Evolutionary conservation across 2,797 vertebrate species (phyloP), one percentile per base, ranked within the genome.

Genomic region (Argyrosomus regius): DNA sequence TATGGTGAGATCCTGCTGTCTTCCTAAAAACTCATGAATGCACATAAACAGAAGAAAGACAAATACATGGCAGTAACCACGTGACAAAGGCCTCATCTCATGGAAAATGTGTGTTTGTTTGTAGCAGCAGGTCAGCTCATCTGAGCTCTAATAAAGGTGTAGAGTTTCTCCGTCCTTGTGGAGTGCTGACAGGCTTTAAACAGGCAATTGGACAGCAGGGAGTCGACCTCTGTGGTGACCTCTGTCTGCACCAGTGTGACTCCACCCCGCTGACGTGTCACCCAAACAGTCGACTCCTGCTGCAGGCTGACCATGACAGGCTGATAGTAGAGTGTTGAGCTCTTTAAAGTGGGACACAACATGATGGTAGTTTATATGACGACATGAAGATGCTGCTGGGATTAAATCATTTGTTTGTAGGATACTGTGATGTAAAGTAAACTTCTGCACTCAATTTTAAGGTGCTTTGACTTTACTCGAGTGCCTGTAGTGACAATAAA

Each of bases 171-270:
- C 24, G 26, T 80, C 72, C 58, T 48, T 5, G 4, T 13, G 41
- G 39, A 63, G 78, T 6, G 41, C 79, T 61, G 64, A 85, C 72
- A 31, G 75, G 13, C 66, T 79, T 64, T 70, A 66, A 86, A 70
- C 39, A 58, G 46, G 16, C 26, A 0, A 66, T 17, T 6, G 26
- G 68, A 58, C 1, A 0, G 63, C 57, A n/a, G 81, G 62, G 64
- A 63, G 39, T 26, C 77, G 85, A 89, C 85, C 81, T 67, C 53
- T 71, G 53, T 1, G 17, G 24, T 88, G 81, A 90, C 83, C 83
- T 74, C 75, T 78, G 72, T 75, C 77, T 71, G 52, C 64, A 49
- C 4, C 10, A n/a, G 58, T 54, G 71, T 69, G 86, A 75, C 59
- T 72, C 49, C 4, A 17, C 56, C 35, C 13, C 49, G 75, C 59